phyloP scores from a whole-genome alignment of 1,140 invertebrate genomes.

The Lethrus apterus region DNA sequence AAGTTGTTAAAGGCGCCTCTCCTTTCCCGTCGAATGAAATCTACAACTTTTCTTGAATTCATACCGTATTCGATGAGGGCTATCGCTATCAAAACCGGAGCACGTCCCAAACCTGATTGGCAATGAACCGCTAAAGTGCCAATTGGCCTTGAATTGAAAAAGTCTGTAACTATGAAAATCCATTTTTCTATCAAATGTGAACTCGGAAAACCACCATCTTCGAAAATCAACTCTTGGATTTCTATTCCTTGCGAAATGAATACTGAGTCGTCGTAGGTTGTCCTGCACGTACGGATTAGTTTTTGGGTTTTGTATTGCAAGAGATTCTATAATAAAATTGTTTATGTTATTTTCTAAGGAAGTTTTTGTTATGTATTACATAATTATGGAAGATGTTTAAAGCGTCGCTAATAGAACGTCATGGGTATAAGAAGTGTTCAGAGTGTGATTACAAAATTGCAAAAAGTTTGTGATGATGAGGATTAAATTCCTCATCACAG shows the following conservation, averaged over 20 bases:
- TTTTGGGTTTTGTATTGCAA: constrained; percentile 9
- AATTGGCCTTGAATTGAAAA: constrained; percentile 3
- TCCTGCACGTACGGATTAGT: constrained; percentile 9
- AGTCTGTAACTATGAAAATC: constrained; percentile 4
- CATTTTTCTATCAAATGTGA: constrained; percentile 10
- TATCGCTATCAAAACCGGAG: constrained; percentile 11
- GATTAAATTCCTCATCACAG: no score
- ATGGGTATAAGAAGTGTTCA: no score
- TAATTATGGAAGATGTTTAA: no score
- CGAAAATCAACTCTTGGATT: constrained; percentile 10
- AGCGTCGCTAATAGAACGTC: no score
- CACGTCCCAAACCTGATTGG: constrained; percentile 10
- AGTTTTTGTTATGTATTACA: no score
- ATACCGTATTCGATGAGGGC: constrained; percentile 15
- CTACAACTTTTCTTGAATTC: constrained; percentile 3
- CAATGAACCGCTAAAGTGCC: constrained; percentile 12
- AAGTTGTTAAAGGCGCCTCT: constrained; percentile 9
- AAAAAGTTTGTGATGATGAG: no score
- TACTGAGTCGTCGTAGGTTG: constrained; percentile 1
- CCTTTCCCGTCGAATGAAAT: constrained; percentile 10
- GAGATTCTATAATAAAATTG: constrained; percentile 3
- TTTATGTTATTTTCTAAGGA: no score
- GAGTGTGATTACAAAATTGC: no score
- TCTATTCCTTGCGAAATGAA: constrained; percentile 9
- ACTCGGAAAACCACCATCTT: constrained; percentile 12